Conservation (phyloP, 2,888 invertebrate species). For the Eumerus sabulonum region DNA sequence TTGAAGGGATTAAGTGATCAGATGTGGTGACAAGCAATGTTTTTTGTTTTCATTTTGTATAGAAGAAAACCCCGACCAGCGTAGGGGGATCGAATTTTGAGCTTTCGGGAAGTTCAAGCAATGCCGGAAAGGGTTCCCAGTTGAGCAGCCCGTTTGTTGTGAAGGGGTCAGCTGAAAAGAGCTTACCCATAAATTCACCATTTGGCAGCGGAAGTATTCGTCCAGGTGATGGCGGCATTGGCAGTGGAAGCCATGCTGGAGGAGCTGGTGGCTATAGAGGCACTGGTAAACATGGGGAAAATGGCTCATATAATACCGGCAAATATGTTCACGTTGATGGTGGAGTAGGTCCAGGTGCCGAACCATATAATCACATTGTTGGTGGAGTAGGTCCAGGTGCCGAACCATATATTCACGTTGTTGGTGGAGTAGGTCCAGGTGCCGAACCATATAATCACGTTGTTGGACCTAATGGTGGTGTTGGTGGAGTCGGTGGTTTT, state of each 20-base stretch:
- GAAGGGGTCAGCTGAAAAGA: constrained; percentile 68
- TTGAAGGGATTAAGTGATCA: not conserved
- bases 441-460: constrained; percentile 44
- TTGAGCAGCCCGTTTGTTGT: constrained; percentile 50
- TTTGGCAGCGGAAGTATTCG: constrained; percentile 19
- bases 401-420: constrained; percentile 38
- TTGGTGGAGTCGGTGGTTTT: constrained; percentile 69
- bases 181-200: constrained; percentile 40
- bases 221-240: constrained; percentile 16
- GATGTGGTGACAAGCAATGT: constrained; percentile 22
- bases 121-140: constrained; percentile 36
- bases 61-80: constrained; percentile 21
- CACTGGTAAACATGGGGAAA: constrained; percentile 41
- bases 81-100: constrained; percentile 29
- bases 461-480: constrained; percentile 42
- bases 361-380: constrained; percentile 38
- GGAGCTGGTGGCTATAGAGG: constrained; percentile 41
- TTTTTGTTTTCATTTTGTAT: constrained; percentile 24
- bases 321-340: constrained; percentile 48
- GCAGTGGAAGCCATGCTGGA: not conserved
- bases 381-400: constrained; percentile 46
- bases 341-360: constrained; percentile 40
- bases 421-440: constrained; percentile 44
- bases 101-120: constrained; percentile 39
- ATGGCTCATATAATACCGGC: constrained; percentile 35